phyloP scores from a whole-genome alignment of 2,888 invertebrate genomes.

The Tipula vernalis region DNA sequence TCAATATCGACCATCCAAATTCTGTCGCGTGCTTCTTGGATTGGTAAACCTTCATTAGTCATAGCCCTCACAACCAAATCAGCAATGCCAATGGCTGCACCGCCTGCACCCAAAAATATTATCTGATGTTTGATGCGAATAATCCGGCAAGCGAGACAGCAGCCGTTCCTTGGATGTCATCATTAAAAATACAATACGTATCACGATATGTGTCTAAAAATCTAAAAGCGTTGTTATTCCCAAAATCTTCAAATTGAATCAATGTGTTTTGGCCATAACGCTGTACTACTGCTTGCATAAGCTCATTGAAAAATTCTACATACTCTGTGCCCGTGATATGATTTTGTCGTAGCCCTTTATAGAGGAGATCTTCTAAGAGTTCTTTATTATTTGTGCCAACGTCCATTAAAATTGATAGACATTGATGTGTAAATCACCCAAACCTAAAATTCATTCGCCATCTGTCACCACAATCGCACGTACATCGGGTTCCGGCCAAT shows the following conservation, averaged over 20 bases:
- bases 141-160: slow-evolving; percentile 91
- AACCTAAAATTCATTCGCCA: slow-evolving; percentile 91
- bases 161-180: slow-evolving; percentile 97
- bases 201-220: slow-evolving; percentile 82
- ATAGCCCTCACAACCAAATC: slow-evolving; percentile 81
- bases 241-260: slow-evolving; percentile 94
- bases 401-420: slow-evolving; percentile 86
- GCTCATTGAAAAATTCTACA: slow-evolving; percentile 90
- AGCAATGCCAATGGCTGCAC: slow-evolving; percentile 90
- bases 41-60: slow-evolving; percentile 51
- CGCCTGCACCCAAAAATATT: slow-evolving; percentile 83
- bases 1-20: slow-evolving; percentile 95
- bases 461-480: slow-evolving; percentile 89
- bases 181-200: slow-evolving; percentile 94
- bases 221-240: slow-evolving; percentile 91
- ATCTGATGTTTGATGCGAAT: slow-evolving; percentile 52
- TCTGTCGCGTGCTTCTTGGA: slow-evolving; percentile 63
- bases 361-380: slow-evolving; percentile 83
- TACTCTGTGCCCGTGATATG: slow-evolving; percentile 76
- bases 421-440: slow-evolving; percentile 91
- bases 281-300: slow-evolving; percentile 85
- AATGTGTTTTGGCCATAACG: slow-evolving; percentile 78
- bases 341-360: slow-evolving; percentile 82
- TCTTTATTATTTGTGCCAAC: slow-evolving; percentile 89
- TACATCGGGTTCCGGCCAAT: slow-evolving; percentile 66